Evolutionary conservation across 2,888 invertebrate species (phyloP).

Genomic region (Sturmia bella): DNA sequence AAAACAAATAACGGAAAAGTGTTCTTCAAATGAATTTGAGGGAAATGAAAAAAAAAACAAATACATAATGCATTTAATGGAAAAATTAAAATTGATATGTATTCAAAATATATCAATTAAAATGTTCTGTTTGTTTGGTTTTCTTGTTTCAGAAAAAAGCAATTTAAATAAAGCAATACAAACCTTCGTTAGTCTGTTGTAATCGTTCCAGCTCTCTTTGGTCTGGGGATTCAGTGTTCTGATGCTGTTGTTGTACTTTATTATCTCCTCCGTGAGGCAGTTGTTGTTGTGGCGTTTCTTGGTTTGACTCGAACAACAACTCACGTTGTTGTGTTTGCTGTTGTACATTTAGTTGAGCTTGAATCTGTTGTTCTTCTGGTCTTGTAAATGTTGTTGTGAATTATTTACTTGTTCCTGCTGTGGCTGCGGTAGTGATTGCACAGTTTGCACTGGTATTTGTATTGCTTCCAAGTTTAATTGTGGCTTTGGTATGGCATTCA

Average conservation of each 20-base stretch:
- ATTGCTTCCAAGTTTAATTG: conserved; percentile 84
- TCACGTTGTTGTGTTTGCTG: conserved; percentile 45
- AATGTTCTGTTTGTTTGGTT: conserved; percentile 28
- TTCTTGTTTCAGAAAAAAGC: conserved; percentile 22
- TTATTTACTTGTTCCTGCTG: conserved; percentile 23
- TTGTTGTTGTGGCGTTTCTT: conserved; percentile 33
- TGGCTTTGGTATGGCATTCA: conserved; percentile 85
- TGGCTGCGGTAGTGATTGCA: conserved; percentile 48
- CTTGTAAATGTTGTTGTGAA: conserved; percentile 39
- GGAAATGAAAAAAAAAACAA: conserved; percentile 14
- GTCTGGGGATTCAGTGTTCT: conserved; percentile 35
- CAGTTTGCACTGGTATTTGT: conserved; percentile 82
- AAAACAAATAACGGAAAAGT: conserved; percentile 24
- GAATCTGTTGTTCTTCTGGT: conserved; percentile 38
- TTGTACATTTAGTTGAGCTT: conserved; percentile 37
- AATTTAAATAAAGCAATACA: conserved; percentile 30
- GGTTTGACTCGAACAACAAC: conserved; percentile 38
- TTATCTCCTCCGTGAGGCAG: conserved; percentile 36
- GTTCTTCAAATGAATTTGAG: conserved; percentile 21
- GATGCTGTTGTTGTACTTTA: conserved; percentile 13
- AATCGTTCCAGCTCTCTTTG: conserved; percentile 47
- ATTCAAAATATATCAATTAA: not conserved
- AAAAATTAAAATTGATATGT: conserved; percentile 4
- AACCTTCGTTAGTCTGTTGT: conserved; percentile 59
- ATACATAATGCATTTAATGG: conserved; percentile 23